Conservation (phyloP, 2,113 vertebrate species). For the Ictidomys tridecemlineatus region DNA sequence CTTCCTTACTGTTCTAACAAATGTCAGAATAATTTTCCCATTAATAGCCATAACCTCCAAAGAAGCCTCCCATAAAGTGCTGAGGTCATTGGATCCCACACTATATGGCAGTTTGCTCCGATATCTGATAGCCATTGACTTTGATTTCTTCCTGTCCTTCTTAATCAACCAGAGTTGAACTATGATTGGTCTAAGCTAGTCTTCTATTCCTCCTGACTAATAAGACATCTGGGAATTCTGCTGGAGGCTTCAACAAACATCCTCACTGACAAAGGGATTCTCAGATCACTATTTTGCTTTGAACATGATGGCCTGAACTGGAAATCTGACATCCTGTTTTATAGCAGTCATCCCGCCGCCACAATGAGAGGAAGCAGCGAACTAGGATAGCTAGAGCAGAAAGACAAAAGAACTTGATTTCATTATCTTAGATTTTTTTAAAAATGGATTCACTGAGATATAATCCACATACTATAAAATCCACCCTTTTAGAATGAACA, state of each 20-base stretch:
- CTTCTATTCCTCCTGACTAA: neutral
- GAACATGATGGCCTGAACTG: neutral
- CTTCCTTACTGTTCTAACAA: conserved; percentile 3
- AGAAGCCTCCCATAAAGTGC: neutral
- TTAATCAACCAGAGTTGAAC: neutral
- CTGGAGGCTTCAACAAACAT: neutral
- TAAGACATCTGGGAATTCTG: conserved; percentile 1
- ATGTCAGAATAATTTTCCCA: neutral
- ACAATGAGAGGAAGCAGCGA: neutral
- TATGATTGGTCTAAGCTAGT: neutral
- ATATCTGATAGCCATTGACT: neutral
- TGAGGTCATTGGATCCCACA: neutral
- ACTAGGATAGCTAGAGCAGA: neutral
- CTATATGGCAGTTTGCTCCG: neutral
- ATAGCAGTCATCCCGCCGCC: neutral
- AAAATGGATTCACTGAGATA: too few relatives aligned
- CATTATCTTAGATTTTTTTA: too few relatives aligned
- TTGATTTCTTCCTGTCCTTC: neutral
- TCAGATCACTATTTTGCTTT: neutral
- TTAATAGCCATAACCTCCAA: neutral
- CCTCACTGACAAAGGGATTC: neutral
- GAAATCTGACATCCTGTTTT: neutral
- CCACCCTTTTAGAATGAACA: too few relatives aligned
- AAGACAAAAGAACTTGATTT: neutral
- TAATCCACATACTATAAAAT: too few relatives aligned